Base-by-base conservation (phyloP, 1,140 invertebrate species). In the Papilio helenus region DNA sequence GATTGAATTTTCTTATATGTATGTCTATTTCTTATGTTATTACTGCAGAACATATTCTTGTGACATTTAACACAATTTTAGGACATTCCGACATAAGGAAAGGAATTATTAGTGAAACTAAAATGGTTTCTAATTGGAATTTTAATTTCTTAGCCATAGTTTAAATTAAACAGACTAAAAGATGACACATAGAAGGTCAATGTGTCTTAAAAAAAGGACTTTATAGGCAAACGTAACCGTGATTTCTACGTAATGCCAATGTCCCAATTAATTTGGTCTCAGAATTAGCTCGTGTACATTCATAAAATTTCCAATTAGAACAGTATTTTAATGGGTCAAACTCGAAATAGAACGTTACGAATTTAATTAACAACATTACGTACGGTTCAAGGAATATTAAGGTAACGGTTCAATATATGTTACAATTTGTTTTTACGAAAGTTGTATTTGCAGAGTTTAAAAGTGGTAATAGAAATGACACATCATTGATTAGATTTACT, bases 311-410 rank as follows among this genome's bases (percentile, higher is more conserved):
- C 72, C 42, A 73, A 73, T 46, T 73, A 73, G 39, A 73, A 46
- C 72, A 73, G 42, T 44, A 46, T 44, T 73, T 72, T 73, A 49
- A 73, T 73, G 72, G 72, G 72, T 73, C 42, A 73, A 73, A 73
- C 42, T 73, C 42, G 72, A 73, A 73, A 73, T 73, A 73, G 72
- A 49, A 12, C 72, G 42, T 39, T 39, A 42, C 34, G 71, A 20
- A 42, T 73, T 49, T 73, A n/a, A 73, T 73, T 23, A 73, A 73
- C 12, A 26, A 20, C 7, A 10, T 72, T 72, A 39, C 39, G 71
- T 72, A 42, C 61, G 61, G 23, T 65, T 65, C 26, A 16, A 16
- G 23, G 14, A 29, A 29, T 14, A 20, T 58, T 58, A 18, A 55
- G 55, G 55, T 20, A 65, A 65, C 8, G 61, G 10, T 65, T 65